These are phyloP conservation scores for Drosophila biarmipes DNA, from an alignment of 1,140 invertebrate genomes.

Conservation along the genomic window DNA sequence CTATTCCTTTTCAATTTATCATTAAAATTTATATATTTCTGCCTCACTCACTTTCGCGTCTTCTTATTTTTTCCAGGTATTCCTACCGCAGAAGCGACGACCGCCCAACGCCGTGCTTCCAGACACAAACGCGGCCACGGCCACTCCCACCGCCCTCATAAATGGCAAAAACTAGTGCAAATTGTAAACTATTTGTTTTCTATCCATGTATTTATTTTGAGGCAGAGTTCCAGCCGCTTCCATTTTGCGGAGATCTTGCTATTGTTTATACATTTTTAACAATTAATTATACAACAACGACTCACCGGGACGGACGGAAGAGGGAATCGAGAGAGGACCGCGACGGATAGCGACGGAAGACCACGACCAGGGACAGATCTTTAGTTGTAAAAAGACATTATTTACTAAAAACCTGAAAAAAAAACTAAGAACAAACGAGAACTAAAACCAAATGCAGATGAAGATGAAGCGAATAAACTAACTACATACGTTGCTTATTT, in stretches of 20 bases:
- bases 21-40: not conserved
- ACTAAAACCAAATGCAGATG: conserved; percentile 27
- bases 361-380: conserved; percentile 10
- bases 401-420: conserved; percentile 23
- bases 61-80: conserved; percentile 47
- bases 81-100: conserved; percentile 53
- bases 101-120: conserved; percentile 18
- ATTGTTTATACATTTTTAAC: conserved; percentile 36
- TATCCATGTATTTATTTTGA: conserved; percentile 40
- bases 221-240: conserved; percentile 46
- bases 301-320: conserved; percentile 8
- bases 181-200: conserved; percentile 30
- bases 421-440: conserved; percentile 20
- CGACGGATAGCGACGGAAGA: not conserved
- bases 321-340: not conserved
- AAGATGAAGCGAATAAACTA: conserved; percentile 34
- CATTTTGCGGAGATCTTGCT: conserved; percentile 30
- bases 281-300: conserved; percentile 14
- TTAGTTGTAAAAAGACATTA: conserved; percentile 61
- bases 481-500: conserved; percentile 30
- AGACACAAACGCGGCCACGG: not conserved
- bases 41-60: conserved; percentile 5
- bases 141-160: conserved; percentile 31
- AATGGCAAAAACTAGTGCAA: conserved; percentile 70
- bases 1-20: too few relatives aligned